These are phyloP conservation scores for Melanotaenia nigrans DNA, from an alignment of 2,797 vertebrate species.

Conservation along the genomic window DNA sequence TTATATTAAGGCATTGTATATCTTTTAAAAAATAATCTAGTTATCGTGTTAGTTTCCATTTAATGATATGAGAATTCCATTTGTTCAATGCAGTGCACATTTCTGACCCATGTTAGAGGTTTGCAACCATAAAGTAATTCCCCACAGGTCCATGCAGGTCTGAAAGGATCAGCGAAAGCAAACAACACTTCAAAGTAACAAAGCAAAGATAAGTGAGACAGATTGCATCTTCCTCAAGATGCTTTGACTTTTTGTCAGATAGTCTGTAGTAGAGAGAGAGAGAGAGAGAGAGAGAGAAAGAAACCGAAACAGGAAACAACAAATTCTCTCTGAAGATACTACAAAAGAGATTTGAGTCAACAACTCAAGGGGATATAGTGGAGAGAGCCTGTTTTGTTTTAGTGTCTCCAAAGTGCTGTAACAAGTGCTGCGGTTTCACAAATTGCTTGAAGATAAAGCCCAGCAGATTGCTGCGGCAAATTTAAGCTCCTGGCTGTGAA, in stretches of 20 bases:
- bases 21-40: constrained; percentile 1
- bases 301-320: constrained; percentile 52
- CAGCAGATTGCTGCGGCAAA: constrained; percentile 52
- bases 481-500: constrained; percentile 56
- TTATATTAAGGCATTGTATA: not conserved
- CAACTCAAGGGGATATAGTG: constrained; percentile 64
- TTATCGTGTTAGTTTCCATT: constrained; percentile 12
- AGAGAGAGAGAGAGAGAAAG: not conserved
- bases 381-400: constrained; percentile 61
- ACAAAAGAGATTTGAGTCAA: constrained; percentile 62
- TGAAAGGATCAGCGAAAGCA: constrained; percentile 49
- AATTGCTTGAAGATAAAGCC: constrained; percentile 62
- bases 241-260: constrained; percentile 56
- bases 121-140: constrained; percentile 41
- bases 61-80: not conserved
- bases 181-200: constrained; percentile 65
- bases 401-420: constrained; percentile 64
- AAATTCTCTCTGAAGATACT: constrained; percentile 60
- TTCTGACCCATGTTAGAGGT: constrained; percentile 12
- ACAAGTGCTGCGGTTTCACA: constrained; percentile 71
- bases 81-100: constrained; percentile 15
- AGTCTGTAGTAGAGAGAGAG: constrained; percentile 40
- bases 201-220: constrained; percentile 61
- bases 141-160: constrained; percentile 38
- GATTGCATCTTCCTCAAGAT: constrained; percentile 61